Evolutionary conservation across 2,113 vertebrate species (phyloP).

Genomic region (Misgurnus mizolepis): DNA sequence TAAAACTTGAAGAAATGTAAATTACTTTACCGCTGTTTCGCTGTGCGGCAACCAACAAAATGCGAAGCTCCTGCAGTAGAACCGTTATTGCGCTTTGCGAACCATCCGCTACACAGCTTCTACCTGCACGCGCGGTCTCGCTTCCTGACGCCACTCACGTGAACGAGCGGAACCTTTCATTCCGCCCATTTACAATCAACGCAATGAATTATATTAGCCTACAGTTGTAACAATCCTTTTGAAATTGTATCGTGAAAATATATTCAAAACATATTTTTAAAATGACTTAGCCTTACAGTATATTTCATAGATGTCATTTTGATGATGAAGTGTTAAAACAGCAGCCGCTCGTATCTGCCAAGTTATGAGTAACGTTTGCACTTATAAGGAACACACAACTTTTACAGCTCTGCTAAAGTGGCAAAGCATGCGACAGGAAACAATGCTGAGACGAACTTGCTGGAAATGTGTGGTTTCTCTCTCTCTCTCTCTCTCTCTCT

Average conservation of each 20-base stretch:
- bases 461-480: conserved; percentile 41
- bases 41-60: neutral
- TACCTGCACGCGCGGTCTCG: conserved; percentile 4
- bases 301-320: neutral
- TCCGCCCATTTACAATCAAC: neutral
- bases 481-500: conserved; percentile 29
- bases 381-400: conserved; percentile 10
- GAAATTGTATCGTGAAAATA: too few species aligned
- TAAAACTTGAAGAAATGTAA: neutral
- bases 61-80: neutral
- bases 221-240: too few species aligned
- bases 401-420: conserved; percentile 13
- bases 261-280: too few species aligned
- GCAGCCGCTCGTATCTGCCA: neutral
- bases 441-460: neutral
- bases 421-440: conserved; percentile 43
- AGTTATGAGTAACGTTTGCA: neutral
- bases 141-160: neutral
- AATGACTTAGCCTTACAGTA: neutral
- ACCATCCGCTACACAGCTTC: neutral
- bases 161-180: conserved; percentile 1
- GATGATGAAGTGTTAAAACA: neutral
- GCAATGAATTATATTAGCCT: too few species aligned
- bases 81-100: conserved; percentile 2
- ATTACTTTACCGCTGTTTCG: neutral